phyloP scores from a whole-genome alignment of 2,888 invertebrate genomes.

The Thera obeliscata region DNA sequence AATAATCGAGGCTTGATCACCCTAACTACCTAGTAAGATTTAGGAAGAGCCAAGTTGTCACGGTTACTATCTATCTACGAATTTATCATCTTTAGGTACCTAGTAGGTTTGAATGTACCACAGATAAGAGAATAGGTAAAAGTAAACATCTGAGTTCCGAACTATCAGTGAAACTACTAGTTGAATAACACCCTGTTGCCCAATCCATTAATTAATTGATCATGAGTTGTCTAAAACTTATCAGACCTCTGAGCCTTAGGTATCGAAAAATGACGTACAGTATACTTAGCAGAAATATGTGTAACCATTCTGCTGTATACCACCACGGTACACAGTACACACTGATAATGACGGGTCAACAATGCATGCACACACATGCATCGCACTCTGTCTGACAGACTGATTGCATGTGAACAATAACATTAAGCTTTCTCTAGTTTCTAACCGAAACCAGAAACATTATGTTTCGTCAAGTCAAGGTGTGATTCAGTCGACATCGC shows the following conservation, averaged over 20 bases:
- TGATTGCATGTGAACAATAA: constrained; percentile 11
- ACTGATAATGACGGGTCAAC: constrained; percentile 14
- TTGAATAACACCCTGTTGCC: neutral
- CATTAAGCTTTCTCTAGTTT: constrained; percentile 22
- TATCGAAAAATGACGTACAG: neutral
- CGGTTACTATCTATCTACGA: neutral
- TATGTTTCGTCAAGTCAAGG: constrained; percentile 22
- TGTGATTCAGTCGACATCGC: constrained; percentile 52
- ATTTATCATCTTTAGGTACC: neutral
- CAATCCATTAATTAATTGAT: constrained; percentile 5
- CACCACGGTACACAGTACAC: neutral
- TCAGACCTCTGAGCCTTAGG: neutral
- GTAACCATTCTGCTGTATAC: neutral
- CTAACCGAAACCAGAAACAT: constrained; percentile 5
- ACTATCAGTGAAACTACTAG: neutral
- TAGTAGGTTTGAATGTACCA: too few species aligned
- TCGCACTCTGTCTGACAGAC: neutral
- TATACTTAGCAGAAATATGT: neutral
- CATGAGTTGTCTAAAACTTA: neutral
- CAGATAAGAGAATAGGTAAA: neutral
- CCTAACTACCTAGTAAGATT: too few species aligned
- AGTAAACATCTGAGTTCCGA: neutral
- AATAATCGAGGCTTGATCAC: too few species aligned
- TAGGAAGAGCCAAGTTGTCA: too few species aligned
- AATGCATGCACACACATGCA: neutral